Conservation (phyloP, 2,113 vertebrate species). For the Pachycephala philippinensis region DNA sequence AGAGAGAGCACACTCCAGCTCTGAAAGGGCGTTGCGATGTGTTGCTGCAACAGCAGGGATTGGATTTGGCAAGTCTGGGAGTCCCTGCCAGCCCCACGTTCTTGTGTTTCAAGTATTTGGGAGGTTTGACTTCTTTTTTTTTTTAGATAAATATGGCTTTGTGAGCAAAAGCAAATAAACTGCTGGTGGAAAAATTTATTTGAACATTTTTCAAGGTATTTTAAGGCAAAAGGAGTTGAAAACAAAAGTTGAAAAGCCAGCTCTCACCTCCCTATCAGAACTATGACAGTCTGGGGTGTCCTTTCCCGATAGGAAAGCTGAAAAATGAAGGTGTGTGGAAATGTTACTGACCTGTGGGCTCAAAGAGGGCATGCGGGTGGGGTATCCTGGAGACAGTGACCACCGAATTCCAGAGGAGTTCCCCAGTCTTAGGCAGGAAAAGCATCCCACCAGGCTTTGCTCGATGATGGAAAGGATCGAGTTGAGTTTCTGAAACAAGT, state of each 20-base stretch:
- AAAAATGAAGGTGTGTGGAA: neutral
- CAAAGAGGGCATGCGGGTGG: fast-evolving
- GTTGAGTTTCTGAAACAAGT: neutral
- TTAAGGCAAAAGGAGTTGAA: neutral
- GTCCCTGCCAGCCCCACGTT: neutral
- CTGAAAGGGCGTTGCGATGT: neutral
- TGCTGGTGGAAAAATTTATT: neutral
- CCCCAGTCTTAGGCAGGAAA: neutral
- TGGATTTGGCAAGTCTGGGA: slow-evolving; percentile 22
- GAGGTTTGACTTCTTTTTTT: neutral
- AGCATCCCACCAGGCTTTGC: neutral
- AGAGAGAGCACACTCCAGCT: neutral
- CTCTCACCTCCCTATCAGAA: neutral
- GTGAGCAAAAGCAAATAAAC: slow-evolving; percentile 28
- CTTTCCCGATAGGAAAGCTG: neutral
- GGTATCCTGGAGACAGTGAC: neutral
- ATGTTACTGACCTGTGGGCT: neutral
- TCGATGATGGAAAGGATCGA: fast-evolving
- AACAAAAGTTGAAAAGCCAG: neutral
- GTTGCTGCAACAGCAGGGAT: slow-evolving; percentile 8
- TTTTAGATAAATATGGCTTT: slow-evolving; percentile 15
- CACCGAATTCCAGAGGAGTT: fast-evolving
- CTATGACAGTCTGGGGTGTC: neutral
- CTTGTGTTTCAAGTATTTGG: slow-evolving; percentile 16
- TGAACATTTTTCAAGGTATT: slow-evolving; percentile 19